Conservation (phyloP, 53 echinoderm and acorn worm genomes). For the Holothuria leucospilota region DNA sequence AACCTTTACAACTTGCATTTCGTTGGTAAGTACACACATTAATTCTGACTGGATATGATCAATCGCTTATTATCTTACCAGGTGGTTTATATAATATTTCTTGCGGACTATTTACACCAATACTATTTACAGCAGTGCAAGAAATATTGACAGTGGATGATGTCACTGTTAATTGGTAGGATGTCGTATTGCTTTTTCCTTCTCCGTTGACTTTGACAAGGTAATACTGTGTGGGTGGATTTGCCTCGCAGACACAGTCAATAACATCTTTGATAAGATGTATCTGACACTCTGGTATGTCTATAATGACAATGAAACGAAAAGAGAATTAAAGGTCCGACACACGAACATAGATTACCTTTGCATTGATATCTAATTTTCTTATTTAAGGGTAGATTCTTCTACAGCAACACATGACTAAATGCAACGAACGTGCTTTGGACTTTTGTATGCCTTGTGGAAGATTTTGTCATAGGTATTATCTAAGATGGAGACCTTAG, state of each 20-base stretch:
- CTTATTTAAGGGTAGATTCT: too few species aligned
- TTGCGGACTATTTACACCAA: not conserved
- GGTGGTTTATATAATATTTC: not conserved
- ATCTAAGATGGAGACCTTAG: too few species aligned
- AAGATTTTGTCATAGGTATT: too few species aligned
- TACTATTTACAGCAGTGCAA: slow-evolving; percentile 9
- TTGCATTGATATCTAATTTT: too few species aligned
- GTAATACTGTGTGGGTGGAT: slow-evolving; percentile 20
- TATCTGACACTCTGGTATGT: slow-evolving; percentile 2
- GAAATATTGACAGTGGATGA: not conserved
- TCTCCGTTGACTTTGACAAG: slow-evolving; percentile 1
- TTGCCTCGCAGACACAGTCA: not conserved
- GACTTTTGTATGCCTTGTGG: too few species aligned
- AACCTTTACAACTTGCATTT: too few species aligned
- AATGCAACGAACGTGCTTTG: too few species aligned
- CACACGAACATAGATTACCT: too few species aligned
- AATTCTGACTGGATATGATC: too few species aligned
- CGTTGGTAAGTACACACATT: too few species aligned
- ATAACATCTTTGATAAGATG: not conserved
- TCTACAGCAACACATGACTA: too few species aligned
- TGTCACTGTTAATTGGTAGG: not conserved
- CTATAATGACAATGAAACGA: not conserved
- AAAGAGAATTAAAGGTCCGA: not conserved
- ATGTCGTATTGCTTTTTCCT: not conserved
- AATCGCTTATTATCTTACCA: not conserved